Evolutionary conservation across 23 tunicate genomes (phyloP).

Genomic region (Corella eumyota): DNA sequence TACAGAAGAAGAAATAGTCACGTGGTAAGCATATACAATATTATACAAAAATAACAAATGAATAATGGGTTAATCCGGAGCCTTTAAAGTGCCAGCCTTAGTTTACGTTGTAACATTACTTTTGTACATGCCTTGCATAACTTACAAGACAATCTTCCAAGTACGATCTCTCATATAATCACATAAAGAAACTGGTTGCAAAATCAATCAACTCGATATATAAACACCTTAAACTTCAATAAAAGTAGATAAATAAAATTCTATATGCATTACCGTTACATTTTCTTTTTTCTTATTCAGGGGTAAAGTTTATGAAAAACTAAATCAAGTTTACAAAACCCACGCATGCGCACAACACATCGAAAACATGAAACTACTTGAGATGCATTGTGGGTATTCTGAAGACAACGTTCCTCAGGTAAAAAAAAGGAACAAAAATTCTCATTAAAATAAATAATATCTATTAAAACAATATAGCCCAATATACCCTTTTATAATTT

Average conservation of each 20-base stretch:
- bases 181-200: too few relatives aligned
- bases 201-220: too few relatives aligned
- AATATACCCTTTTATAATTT: background rate
- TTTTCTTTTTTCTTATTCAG: too few relatives aligned
- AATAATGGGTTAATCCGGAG: too few relatives aligned
- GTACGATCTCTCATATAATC: too few relatives aligned
- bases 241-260: too few relatives aligned
- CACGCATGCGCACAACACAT: constrained; percentile 78
- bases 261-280: too few relatives aligned
- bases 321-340: constrained; percentile 55
- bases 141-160: too few relatives aligned
- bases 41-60: background rate
- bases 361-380: constrained; percentile 41
- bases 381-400: constrained; percentile 40
- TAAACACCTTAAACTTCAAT: too few relatives aligned
- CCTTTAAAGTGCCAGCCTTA: too few relatives aligned
- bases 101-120: too few relatives aligned
- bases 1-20: constrained; percentile 76
- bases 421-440: background rate
- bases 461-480: background rate
- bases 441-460: background rate
- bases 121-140: too few relatives aligned
- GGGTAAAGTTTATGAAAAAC: constrained; percentile 64
- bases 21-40: constrained; percentile 62
- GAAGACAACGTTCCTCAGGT: constrained; percentile 77